Conservation (phyloP, 2,113 vertebrate genomes). For the Panthera uncia region DNA sequence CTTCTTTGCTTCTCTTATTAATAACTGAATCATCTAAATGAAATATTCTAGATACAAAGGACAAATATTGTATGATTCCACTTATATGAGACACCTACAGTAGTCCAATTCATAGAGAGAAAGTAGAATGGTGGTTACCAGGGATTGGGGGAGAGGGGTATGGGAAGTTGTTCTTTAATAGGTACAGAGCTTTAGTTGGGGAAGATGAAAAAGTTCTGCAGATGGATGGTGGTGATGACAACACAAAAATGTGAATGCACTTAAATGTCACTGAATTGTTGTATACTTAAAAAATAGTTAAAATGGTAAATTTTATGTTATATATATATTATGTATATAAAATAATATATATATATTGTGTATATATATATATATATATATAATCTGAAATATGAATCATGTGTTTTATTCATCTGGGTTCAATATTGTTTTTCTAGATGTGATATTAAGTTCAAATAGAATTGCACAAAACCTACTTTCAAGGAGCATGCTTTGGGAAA, state of each 20-base stretch:
- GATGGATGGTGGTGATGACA: neutral
- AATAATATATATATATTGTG: no score
- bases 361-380: neutral
- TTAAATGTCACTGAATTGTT: neutral
- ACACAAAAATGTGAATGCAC: neutral
- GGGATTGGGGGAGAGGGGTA: accelerated
- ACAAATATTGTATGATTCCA: neutral
- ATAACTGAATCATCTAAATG: neutral
- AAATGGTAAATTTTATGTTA: neutral
- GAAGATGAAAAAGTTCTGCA: neutral
- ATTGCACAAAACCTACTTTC: neutral
- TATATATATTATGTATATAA: neutral
- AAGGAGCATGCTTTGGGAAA: neutral
- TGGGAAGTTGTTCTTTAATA: neutral
- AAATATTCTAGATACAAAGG: neutral
- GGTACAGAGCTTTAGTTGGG: neutral
- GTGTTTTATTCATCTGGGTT: neutral
- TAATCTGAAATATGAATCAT: neutral
- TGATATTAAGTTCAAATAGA: neutral
- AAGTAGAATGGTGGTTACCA: neutral
- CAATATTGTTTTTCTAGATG: neutral
- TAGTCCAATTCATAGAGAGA: neutral
- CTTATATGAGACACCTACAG: neutral
- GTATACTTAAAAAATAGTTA: neutral
- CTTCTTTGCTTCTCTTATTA: neutral